Base-by-base conservation (phyloP, 1,140 invertebrate genomes). In the Drosophila pandora region DNA sequence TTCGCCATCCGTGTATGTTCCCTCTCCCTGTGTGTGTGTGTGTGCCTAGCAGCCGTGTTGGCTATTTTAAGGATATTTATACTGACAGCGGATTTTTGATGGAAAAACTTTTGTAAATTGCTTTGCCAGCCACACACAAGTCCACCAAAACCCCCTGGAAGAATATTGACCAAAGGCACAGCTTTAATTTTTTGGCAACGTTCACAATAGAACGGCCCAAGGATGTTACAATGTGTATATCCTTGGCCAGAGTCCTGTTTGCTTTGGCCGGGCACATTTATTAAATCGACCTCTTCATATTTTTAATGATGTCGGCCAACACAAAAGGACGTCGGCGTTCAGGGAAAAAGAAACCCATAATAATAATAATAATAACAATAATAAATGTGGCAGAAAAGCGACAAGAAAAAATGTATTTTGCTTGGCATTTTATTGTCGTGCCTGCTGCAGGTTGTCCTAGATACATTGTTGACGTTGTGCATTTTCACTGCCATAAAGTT, bases 51-150 rank as follows among this genome's bases (percentile, higher is more conserved):
- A 72, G 78, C 76, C 69, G 72, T 67, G 62, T 79, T 72, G 81
- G 87, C 87, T 77, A 90, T 89, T 90, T 90, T 90, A 90, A 90
- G 89, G 77, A 90, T 90, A 90, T 90, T 90, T 90, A 90, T 90
- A 88, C 88, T 90, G 88, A 90, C 88, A 90, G 88, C 88, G 89
- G 80, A 90, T 90, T 90, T 90, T 88, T 90, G 88, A 90, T 90
- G 88, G 89, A 90, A 89, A 90, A 90, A 90, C 88, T 90, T 90
- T 90, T 85, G 88, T 90, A 90, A 90, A 90, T 90, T 90, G 88
- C 89, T 90, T 90, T 81, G 60, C 79, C 57, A 56, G 39, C 57
- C 58, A 48, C 60, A 74, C 57, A 47, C 50, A 13, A 17, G n/a
- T 9, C 6, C 41, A 13, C 41, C 41, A 43, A 43, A 43, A 21